Evolutionary conservation across 2,797 vertebrate species (phyloP).

Genomic region (Fistularia tabacaria): DNA sequence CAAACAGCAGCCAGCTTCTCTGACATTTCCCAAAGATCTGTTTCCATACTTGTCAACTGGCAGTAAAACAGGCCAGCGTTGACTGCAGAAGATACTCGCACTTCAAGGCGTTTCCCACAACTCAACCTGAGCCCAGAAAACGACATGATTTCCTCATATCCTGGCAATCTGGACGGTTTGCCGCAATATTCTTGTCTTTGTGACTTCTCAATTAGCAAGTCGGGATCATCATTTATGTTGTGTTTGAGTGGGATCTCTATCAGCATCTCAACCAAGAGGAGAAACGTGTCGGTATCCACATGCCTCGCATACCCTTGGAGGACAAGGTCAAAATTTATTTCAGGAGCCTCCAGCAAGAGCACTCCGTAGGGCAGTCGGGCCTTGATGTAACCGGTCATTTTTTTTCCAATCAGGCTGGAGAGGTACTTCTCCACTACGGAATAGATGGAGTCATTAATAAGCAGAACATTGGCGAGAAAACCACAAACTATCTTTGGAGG

Average conservation of each 20-base stretch:
- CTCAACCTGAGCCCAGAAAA: slow-evolving; percentile 69
- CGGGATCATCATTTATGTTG: slow-evolving; percentile 66
- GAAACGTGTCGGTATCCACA: slow-evolving; percentile 84
- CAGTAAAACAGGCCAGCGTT: slow-evolving; percentile 83
- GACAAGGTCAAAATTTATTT: slow-evolving; percentile 76
- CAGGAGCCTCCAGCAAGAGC: slow-evolving; percentile 82
- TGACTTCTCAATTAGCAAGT: slow-evolving; percentile 72
- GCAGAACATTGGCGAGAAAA: slow-evolving; percentile 85
- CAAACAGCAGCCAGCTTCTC: slow-evolving; percentile 70
- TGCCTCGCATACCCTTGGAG: slow-evolving; percentile 79
- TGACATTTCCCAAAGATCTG: slow-evolving; percentile 78
- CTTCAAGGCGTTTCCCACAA: slow-evolving; percentile 70
- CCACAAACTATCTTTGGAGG: slow-evolving; percentile 85
- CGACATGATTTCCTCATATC: slow-evolving; percentile 71
- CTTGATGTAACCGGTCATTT: slow-evolving; percentile 79
- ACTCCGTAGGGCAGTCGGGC: slow-evolving; percentile 78
- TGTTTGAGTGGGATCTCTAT: slow-evolving; percentile 69
- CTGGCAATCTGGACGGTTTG: slow-evolving; percentile 51
- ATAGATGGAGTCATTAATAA: slow-evolving; percentile 72
- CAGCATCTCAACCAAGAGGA: slow-evolving; percentile 81
- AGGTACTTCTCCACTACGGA: slow-evolving; percentile 79
- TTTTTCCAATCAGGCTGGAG: slow-evolving; percentile 74
- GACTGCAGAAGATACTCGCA: slow-evolving; percentile 79
- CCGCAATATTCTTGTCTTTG: slow-evolving; percentile 55
- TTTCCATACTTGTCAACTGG: slow-evolving; percentile 73